These are phyloP conservation scores for Lutjanus argentimaculatus DNA, from an alignment of 2,797 vertebrate genomes.

Conservation along the genomic window DNA sequence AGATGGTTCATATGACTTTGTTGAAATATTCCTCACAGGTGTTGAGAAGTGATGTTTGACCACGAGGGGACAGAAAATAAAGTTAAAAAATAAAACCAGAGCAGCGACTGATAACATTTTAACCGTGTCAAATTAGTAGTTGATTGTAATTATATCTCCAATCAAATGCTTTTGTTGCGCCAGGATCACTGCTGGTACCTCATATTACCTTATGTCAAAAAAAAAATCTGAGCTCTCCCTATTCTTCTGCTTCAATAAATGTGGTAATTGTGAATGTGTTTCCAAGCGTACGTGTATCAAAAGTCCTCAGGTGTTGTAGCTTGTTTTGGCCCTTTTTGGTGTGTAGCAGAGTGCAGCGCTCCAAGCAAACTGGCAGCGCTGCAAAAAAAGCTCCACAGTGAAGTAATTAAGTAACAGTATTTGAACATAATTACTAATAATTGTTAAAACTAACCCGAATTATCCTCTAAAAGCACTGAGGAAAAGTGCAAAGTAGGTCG, in stretches of 20 bases:
- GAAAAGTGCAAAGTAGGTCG: conserved; percentile 18
- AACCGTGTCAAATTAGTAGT: conserved; percentile 6
- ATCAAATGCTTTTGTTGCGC: conserved; percentile 3
- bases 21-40: background rate
- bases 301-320: conserved; percentile 52
- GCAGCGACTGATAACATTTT: background rate
- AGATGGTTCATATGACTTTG: background rate
- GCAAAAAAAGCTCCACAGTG: conserved; percentile 16
- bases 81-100: background rate
- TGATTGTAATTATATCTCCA: background rate
- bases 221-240: background rate
- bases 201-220: background rate
- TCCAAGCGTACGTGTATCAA: conserved; percentile 24
- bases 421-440: conserved; percentile 44
- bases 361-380: conserved; percentile 32
- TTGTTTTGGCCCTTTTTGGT: conserved; percentile 47
- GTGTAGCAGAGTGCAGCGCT: conserved; percentile 19
- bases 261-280: conserved; percentile 32
- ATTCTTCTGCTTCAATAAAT: conserved; percentile 38
- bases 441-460: conserved; percentile 37
- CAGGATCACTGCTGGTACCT: background rate
- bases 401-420: conserved; percentile 46
- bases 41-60: background rate
- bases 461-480: conserved; percentile 27
- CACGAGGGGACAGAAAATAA: background rate